These are phyloP conservation scores for Polypterus bichir DNA, from an alignment of 2,113 vertebrate species.

Conservation along the genomic window DNA sequence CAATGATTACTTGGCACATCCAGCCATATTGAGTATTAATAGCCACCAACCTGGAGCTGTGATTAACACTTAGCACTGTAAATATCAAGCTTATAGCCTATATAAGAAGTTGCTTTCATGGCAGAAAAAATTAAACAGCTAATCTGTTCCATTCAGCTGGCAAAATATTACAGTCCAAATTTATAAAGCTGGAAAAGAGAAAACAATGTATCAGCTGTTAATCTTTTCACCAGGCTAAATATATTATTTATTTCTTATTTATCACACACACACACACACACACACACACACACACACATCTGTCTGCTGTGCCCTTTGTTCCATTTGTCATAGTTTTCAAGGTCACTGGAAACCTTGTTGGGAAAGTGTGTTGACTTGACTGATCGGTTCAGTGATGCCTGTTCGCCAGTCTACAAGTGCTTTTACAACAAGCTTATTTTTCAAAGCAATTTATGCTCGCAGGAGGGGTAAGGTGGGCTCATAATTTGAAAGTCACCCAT, in stretches of 20 bases:
- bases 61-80: conserved; percentile 29
- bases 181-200: conserved; percentile 23
- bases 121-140: background rate
- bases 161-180: conserved; percentile 26
- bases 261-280: conserved; percentile 18
- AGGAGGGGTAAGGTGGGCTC: too few relatives aligned
- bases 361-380: conserved; percentile 31
- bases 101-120: conserved; percentile 29
- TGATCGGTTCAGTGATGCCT: conserved; percentile 30
- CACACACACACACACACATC: conserved; percentile 25
- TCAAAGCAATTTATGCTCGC: conserved; percentile 25
- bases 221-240: conserved; percentile 10
- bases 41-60: conserved; percentile 36
- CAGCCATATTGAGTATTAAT: conserved; percentile 29
- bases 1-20: conserved; percentile 40
- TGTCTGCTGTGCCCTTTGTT: conserved; percentile 28
- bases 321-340: conserved; percentile 41
- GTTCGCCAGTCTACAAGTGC: conserved; percentile 15
- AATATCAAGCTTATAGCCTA: conserved; percentile 36
- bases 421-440: conserved; percentile 33
- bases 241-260: conserved; percentile 37
- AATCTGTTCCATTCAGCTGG: background rate
- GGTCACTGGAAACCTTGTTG: conserved; percentile 33
- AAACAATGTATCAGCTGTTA: conserved; percentile 1
- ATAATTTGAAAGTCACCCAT: too few relatives aligned